phyloP scores from a whole-genome alignment of 2,888 invertebrate species.

The Lasioglossum villosulum region DNA sequence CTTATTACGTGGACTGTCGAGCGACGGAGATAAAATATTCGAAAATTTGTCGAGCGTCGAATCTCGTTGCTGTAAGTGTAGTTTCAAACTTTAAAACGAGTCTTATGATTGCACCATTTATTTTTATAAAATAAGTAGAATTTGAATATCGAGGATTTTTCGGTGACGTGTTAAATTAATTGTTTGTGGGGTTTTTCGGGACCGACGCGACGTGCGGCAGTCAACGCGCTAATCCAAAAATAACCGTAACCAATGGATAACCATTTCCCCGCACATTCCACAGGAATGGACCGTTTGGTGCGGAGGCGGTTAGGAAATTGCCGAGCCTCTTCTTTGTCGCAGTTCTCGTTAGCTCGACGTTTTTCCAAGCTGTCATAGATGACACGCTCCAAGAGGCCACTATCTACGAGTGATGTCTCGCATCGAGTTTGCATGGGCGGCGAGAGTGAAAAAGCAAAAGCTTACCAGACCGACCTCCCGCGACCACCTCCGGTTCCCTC shows the following conservation, averaged over 20 bases:
- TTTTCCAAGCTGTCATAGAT: constrained; percentile 69
- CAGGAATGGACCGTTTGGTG: not conserved
- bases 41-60: constrained; percentile 28
- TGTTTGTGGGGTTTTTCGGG: no score
- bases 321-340: constrained; percentile 30
- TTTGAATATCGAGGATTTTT: no score
- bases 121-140: no score
- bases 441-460: constrained; percentile 63
- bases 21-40: constrained; percentile 22
- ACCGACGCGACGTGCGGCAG: no score
- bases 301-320: not conserved
- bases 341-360: constrained; percentile 68
- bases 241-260: not conserved
- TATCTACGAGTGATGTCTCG: constrained; percentile 50
- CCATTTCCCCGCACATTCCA: not conserved
- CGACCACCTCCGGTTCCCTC: constrained; percentile 11
- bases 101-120: no score
- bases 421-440: constrained; percentile 66
- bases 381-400: constrained; percentile 71
- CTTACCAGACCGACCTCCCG: constrained; percentile 39
- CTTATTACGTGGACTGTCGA: constrained; percentile 11
- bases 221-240: not conserved
- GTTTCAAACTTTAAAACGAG: not conserved
- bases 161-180: no score
- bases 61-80: not conserved